phyloP scores from a whole-genome alignment of 1,140 invertebrate genomes.

The Octopus sinensis region DNA sequence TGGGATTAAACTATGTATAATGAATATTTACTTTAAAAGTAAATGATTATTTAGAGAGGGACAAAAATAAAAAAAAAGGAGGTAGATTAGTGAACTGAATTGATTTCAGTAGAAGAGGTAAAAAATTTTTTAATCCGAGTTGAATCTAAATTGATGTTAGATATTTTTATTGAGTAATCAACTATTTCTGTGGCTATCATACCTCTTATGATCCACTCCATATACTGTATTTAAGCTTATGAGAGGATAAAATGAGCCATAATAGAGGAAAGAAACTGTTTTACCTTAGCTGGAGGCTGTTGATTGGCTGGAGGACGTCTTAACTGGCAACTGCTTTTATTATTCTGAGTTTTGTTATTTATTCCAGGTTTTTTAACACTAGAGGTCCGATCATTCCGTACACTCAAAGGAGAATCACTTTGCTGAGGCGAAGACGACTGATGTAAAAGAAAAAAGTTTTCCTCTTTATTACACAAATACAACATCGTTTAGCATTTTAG shows the following conservation, averaged over 20 bases:
- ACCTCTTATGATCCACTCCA: too few relatives aligned
- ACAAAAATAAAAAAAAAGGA: too few relatives aligned
- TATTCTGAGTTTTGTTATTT: conserved; percentile 38
- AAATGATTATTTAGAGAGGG: too few relatives aligned
- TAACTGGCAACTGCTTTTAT: conserved; percentile 56
- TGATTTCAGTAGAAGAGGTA: too few relatives aligned
- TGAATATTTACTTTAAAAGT: too few relatives aligned
- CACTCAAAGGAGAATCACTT: conserved; percentile 46
- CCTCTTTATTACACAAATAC: neutral
- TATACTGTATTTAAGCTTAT: too few relatives aligned
- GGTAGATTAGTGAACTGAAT: too few relatives aligned
- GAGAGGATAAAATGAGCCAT: too few relatives aligned
- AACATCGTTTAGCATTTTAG: neutral
- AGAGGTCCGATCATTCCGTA: conserved; percentile 64
- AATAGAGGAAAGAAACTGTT: neutral
- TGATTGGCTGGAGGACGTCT: conserved; percentile 43
- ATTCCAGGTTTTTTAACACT: conserved; percentile 63
- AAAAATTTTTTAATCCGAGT: too few relatives aligned
- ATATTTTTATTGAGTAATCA: too few relatives aligned
- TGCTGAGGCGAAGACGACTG: conserved; percentile 12
- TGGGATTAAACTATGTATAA: neutral
- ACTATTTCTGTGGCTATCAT: too few relatives aligned
- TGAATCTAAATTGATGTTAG: too few relatives aligned
- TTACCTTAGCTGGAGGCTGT: conserved; percentile 44
- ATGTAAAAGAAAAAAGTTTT: neutral